These are phyloP conservation scores for Heteromormyrus szaboi DNA, from an alignment of 2,797 vertebrate genomes.

Conservation along the genomic window DNA sequence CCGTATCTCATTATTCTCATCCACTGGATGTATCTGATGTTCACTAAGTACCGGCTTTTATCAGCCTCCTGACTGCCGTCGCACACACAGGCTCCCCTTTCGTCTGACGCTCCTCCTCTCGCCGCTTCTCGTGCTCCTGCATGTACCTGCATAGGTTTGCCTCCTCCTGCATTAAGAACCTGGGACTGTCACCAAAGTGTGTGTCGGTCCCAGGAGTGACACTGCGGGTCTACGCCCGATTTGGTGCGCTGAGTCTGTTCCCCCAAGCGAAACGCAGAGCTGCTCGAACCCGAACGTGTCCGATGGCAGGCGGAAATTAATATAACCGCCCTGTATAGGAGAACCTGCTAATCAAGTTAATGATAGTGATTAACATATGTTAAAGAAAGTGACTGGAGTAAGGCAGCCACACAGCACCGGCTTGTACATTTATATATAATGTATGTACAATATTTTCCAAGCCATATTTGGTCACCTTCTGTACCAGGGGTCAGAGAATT, in stretches of 20 bases:
- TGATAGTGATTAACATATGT: background rate
- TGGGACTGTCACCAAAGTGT: background rate
- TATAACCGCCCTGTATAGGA: background rate
- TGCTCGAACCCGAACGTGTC: background rate
- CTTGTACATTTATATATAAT: conserved; percentile 9
- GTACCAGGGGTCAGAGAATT: conserved; percentile 3
- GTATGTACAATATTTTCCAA: conserved; percentile 7
- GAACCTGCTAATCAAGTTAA: background rate
- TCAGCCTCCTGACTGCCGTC: background rate
- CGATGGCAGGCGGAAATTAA: background rate
- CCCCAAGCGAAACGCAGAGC: background rate
- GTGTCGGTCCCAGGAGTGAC: background rate
- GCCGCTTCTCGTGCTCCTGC: background rate
- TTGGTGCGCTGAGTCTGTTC: background rate
- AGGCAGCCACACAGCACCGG: background rate
- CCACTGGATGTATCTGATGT: background rate
- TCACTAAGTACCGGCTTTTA: background rate
- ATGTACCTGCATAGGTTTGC: background rate
- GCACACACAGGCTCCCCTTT: background rate
- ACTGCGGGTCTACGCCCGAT: background rate
- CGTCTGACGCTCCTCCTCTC: background rate
- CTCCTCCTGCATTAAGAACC: background rate
- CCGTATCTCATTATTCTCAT: background rate
- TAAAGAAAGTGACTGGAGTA: background rate
- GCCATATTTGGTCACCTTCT: conserved; percentile 11